Conservation (phyloP, 2,888 invertebrate genomes). For the Mycalesis mineus region DNA sequence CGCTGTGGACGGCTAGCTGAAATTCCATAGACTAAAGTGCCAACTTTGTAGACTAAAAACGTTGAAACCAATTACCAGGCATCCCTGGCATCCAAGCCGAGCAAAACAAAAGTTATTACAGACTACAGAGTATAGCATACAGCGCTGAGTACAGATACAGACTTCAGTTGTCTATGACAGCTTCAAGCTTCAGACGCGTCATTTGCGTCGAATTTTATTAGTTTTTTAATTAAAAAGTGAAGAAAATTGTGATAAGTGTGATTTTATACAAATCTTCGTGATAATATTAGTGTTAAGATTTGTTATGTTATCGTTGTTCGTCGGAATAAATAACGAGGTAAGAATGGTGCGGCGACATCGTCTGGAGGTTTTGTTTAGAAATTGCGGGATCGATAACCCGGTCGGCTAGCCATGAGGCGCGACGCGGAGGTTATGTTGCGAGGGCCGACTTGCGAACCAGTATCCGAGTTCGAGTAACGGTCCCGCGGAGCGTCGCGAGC, state of each 20-base stretch:
- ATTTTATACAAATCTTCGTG: slow-evolving; percentile 75
- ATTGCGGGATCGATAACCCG: slow-evolving; percentile 75
- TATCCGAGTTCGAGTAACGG: slow-evolving; percentile 77
- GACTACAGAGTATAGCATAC: too few relatives aligned
- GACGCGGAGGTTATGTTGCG: slow-evolving; percentile 75
- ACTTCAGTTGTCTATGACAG: slow-evolving; percentile 41
- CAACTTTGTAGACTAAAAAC: background rate
- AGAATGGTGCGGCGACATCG: slow-evolving; percentile 47
- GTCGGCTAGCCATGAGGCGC: slow-evolving; percentile 76
- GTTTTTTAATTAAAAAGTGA: slow-evolving; percentile 67
- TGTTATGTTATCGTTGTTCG: slow-evolving; percentile 72
- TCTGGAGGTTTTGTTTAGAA: slow-evolving; percentile 69
- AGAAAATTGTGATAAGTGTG: slow-evolving; percentile 77
- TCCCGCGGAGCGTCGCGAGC: slow-evolving; percentile 54
- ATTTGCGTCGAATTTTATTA: slow-evolving; percentile 68
- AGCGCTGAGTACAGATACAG: background rate
- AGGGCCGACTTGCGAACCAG: slow-evolving; percentile 57
- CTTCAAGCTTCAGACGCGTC: slow-evolving; percentile 72
- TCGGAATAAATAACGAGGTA: slow-evolving; percentile 71
- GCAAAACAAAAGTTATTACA: slow-evolving; percentile 19
- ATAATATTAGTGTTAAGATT: slow-evolving; percentile 74
- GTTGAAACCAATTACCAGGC: too few relatives aligned
- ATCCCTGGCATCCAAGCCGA: slow-evolving; percentile 21
- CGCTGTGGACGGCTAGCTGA: background rate
- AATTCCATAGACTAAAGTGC: slow-evolving; percentile 1